phyloP scores from a whole-genome alignment of 2,113 vertebrate species.

The Clupea harengus region DNA sequence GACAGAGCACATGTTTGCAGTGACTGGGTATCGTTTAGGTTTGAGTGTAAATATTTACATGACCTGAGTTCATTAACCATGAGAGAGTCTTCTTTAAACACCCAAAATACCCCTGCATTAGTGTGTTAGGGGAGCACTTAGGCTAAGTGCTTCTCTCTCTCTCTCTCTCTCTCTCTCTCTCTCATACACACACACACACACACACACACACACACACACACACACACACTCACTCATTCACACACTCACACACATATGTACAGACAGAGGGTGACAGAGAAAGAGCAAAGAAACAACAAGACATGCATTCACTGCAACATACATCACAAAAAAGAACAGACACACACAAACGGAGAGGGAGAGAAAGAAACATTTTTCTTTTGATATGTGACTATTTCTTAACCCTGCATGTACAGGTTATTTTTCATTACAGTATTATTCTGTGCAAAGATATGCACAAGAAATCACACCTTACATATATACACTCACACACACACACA shows the following conservation, averaged over 20 bases:
- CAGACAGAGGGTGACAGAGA: background rate
- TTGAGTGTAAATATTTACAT: slow-evolving; percentile 51
- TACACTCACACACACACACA: too few species aligned
- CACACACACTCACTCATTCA: background rate
- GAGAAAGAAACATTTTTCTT: too few species aligned
- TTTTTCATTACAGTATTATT: too few species aligned
- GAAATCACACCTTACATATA: too few species aligned
- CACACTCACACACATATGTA: background rate
- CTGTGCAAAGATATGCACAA: too few species aligned
- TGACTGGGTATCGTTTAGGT: slow-evolving; percentile 51
- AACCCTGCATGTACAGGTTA: too few species aligned
- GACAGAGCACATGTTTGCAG: slow-evolving; percentile 7
- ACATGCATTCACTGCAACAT: background rate
- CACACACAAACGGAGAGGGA: too few species aligned
- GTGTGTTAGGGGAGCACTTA: slow-evolving; percentile 38
- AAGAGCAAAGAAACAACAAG: background rate
- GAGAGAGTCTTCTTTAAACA: slow-evolving; percentile 44
- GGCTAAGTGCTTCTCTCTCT: slow-evolving; percentile 26
- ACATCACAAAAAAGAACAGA: too few species aligned
- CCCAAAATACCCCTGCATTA: slow-evolving; percentile 47
- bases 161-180: background rate
- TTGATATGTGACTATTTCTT: too few species aligned
- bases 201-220: background rate
- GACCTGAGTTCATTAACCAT: slow-evolving; percentile 42
- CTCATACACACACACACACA: background rate